These are phyloP conservation scores for Hydrotaea diabolus DNA, from an alignment of 2,888 invertebrate species.

Conservation along the genomic window DNA sequence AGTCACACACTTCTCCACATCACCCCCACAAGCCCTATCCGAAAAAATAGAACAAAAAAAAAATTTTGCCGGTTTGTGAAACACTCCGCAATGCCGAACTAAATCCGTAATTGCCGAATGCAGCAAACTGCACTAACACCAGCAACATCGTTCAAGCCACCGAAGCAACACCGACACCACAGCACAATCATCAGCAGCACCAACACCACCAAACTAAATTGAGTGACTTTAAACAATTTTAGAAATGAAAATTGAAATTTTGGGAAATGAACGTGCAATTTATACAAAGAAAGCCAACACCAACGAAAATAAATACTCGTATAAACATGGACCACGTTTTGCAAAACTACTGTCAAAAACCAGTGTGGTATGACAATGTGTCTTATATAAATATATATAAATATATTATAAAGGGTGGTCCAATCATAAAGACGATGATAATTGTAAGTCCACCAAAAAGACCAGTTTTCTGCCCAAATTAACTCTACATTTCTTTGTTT, in stretches of 20 bases:
- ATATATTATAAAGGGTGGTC: not conserved
- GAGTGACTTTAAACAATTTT: conserved; percentile 53
- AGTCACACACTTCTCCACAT: conserved; percentile 29
- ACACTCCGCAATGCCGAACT: conserved; percentile 12
- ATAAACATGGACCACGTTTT: conserved; percentile 9
- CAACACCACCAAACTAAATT: conserved; percentile 44
- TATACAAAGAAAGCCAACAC: conserved; percentile 10
- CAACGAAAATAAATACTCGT: too few species aligned
- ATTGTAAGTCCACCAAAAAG: too few species aligned
- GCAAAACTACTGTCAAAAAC: not conserved
- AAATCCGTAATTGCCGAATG: conserved; percentile 42
- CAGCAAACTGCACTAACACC: conserved; percentile 39
- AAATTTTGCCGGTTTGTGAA: not conserved
- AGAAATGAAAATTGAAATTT: conserved; percentile 43
- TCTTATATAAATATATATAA: too few species aligned
- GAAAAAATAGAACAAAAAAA: conserved; percentile 35
- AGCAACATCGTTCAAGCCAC: conserved; percentile 30
- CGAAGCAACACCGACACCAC: conserved; percentile 10
- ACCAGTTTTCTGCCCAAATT: too few species aligned
- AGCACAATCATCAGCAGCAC: conserved; percentile 4
- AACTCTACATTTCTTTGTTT: too few species aligned
- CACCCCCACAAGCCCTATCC: conserved; percentile 31
- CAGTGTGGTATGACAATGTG: not conserved
- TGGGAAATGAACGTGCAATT: conserved; percentile 43
- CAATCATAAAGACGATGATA: too few species aligned